These are phyloP conservation scores for Melanotus villosus DNA, from an alignment of 2,888 invertebrate species.

Conservation along the genomic window DNA sequence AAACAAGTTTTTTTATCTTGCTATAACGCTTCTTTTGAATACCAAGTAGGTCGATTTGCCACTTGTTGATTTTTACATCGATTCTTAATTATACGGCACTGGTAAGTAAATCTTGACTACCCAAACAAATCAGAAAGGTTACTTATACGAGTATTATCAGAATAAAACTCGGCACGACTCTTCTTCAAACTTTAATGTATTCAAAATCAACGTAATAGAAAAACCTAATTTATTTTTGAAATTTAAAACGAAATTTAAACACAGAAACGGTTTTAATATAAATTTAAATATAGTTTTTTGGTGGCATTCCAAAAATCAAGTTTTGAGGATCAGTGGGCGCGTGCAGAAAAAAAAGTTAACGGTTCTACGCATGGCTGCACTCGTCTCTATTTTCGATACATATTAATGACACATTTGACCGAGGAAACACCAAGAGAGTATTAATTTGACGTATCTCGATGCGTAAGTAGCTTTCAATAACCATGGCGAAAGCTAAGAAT, in stretches of 20 bases:
- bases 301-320: conserved; percentile 35
- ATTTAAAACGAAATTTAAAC: background rate
- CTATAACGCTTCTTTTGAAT: conserved; percentile 9
- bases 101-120: background rate
- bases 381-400: conserved; percentile 27
- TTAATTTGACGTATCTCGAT: conserved; percentile 23
- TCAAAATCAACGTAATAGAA: background rate
- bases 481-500: conserved; percentile 21
- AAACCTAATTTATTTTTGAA: conserved; percentile 6
- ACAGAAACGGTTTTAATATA: conserved; percentile 21
- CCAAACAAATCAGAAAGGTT: background rate
- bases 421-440: conserved; percentile 15
- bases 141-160: background rate
- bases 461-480: conserved; percentile 23
- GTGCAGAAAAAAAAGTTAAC: conserved; percentile 36
- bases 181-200: no score
- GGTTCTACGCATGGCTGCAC: conserved; percentile 23
- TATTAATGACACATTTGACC: conserved; percentile 28
- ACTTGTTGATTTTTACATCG: background rate
- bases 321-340: conserved; percentile 37
- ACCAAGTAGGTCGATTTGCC: conserved; percentile 5
- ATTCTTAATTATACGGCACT: conserved; percentile 15
- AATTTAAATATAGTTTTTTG: conserved; percentile 24
- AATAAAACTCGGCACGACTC: no score
- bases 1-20: background rate